Evolutionary conservation across 2,888 invertebrate species (phyloP).

Genomic region (Aphelenchoides bicaudatus): DNA sequence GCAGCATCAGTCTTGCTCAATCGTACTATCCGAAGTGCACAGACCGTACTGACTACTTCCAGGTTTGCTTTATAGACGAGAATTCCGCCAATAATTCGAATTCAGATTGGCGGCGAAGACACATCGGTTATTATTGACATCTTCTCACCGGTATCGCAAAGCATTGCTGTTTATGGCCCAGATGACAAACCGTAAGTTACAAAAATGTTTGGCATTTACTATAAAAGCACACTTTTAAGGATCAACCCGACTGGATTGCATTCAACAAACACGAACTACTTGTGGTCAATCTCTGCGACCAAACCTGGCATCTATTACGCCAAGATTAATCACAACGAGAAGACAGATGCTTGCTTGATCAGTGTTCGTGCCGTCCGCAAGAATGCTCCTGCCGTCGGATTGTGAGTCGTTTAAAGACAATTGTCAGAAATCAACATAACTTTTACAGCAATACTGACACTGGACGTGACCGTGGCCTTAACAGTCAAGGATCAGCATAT

Average conservation of each 20-base stretch:
- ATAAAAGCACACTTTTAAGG: neutral
- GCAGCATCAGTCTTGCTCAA: slow-evolving; percentile 21
- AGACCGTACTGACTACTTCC: slow-evolving; percentile 37
- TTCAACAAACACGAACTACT: neutral
- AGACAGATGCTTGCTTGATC: slow-evolving; percentile 18
- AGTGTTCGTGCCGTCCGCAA: slow-evolving; percentile 8
- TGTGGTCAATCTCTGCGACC: neutral
- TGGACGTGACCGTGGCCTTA: slow-evolving; percentile 2
- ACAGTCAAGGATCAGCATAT: slow-evolving; percentile 12
- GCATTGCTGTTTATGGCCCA: slow-evolving; percentile 17
- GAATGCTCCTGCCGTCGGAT: slow-evolving; percentile 13
- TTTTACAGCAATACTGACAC: slow-evolving; percentile 13
- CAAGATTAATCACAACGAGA: slow-evolving; percentile 10
- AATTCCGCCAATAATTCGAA: too few species aligned
- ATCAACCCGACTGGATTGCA: neutral
- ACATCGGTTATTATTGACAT: slow-evolving; percentile 36
- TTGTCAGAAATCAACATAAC: too few species aligned
- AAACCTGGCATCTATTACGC: slow-evolving; percentile 18
- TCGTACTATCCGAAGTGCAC: slow-evolving; percentile 30
- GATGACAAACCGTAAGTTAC: slow-evolving; percentile 21
- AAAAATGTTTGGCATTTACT: too few species aligned
- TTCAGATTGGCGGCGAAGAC: slow-evolving; percentile 36
- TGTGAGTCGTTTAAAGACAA: too few species aligned
- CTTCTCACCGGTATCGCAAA: slow-evolving; percentile 18
- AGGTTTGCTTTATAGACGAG: too few species aligned